Evolutionary conservation across 2,888 invertebrate genomes (phyloP).

Genomic region (Sericinus montela): DNA sequence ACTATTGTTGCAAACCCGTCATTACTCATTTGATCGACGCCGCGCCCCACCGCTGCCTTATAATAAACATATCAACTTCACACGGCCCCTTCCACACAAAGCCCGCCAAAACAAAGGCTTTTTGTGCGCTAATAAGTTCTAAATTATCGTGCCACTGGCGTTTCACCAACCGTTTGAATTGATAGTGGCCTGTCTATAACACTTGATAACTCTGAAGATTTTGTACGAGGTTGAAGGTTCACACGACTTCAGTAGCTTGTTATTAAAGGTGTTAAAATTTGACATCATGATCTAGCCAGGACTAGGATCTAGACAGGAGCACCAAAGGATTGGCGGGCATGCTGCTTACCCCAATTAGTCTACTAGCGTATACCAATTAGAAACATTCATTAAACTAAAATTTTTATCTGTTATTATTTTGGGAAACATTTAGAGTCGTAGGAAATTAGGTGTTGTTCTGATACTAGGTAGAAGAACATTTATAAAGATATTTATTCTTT

Average conservation of each 20-base stretch:
- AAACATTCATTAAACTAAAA: too few relatives aligned
- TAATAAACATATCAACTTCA: conserved; percentile 65
- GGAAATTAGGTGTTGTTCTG: too few relatives aligned
- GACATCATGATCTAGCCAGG: background rate
- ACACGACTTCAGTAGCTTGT: background rate
- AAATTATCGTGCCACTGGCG: conserved; percentile 37
- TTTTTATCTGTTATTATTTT: too few relatives aligned
- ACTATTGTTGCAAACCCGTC: conserved; percentile 23
- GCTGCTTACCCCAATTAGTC: too few relatives aligned
- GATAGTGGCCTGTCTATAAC: conserved; percentile 13
- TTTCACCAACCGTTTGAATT: conserved; percentile 16
- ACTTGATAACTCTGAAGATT: conserved; percentile 1
- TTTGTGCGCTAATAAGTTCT: conserved; percentile 51
- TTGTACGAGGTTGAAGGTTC: background rate
- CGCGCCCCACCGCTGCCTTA: conserved; percentile 35
- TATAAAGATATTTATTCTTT: too few relatives aligned
- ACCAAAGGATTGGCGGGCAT: too few relatives aligned
- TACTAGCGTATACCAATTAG: too few relatives aligned
- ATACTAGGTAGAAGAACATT: too few relatives aligned
- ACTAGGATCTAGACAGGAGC: background rate
- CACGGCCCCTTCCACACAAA: conserved; percentile 42
- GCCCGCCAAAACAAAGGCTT: conserved; percentile 47
- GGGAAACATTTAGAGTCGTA: too few relatives aligned
- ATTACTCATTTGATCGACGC: conserved; percentile 25
- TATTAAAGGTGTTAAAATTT: background rate